phyloP scores from a whole-genome alignment of 2,888 invertebrate species.

The Gymnocheta viridis region DNA sequence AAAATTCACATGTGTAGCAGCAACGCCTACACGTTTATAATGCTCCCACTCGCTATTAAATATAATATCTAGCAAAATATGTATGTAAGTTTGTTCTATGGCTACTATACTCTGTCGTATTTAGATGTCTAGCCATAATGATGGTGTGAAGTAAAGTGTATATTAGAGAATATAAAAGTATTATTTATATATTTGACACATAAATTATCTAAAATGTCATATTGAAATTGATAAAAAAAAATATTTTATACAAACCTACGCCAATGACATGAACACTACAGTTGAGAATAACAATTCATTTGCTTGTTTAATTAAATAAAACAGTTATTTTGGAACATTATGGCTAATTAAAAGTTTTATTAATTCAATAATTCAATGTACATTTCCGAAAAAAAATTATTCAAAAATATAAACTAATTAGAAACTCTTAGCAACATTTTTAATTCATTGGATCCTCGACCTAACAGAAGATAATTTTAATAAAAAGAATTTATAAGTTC shows the following conservation, averaged over 20 bases:
- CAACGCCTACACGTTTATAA: constrained; percentile 44
- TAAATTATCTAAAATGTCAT: too few species aligned
- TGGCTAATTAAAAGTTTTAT: too few species aligned
- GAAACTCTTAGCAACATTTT: too few species aligned
- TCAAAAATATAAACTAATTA: too few species aligned
- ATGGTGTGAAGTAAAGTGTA: constrained; percentile 59
- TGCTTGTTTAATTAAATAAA: not conserved
- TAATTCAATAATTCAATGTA: too few species aligned
- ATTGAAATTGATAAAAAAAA: too few species aligned
- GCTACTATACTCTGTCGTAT: not conserved
- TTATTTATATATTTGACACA: not conserved
- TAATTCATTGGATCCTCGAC: too few species aligned
- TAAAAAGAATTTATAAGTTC: too few species aligned
- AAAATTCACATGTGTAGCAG: constrained; percentile 43
- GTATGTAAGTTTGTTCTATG: not conserved
- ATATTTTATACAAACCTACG: constrained; percentile 37
- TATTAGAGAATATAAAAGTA: constrained; percentile 24
- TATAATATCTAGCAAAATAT: not conserved
- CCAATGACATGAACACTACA: constrained; percentile 11
- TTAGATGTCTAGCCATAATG: constrained; percentile 34
- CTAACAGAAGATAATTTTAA: too few species aligned
- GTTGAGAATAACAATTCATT: not conserved
- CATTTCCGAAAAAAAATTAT: too few species aligned
- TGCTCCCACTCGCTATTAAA: constrained; percentile 48
- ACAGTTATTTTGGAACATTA: too few species aligned